These are phyloP conservation scores for Sebastes cheni DNA, from an alignment of 2,797 vertebrate species.

Conservation along the genomic window DNA sequence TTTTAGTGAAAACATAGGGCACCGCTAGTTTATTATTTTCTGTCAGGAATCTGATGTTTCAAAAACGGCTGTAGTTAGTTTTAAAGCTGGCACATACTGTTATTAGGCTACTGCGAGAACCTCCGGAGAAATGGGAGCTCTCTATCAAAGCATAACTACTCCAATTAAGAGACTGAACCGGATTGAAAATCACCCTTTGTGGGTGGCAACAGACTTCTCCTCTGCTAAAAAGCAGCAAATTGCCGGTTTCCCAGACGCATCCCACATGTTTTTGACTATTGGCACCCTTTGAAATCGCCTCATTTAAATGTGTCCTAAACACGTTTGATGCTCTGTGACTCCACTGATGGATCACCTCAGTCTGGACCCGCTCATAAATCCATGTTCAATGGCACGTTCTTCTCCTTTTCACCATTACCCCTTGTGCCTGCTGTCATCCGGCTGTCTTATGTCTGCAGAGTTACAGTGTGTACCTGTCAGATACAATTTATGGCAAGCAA, in stretches of 20 bases:
- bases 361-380: conserved; percentile 72
- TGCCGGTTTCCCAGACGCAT: conserved; percentile 42
- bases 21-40: conserved; percentile 74
- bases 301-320: conserved; percentile 43
- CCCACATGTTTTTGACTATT: conserved; percentile 18
- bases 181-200: conserved; percentile 57
- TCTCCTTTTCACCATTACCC: conserved; percentile 74
- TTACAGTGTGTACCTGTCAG: conserved; percentile 76
- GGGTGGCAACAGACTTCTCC: conserved; percentile 46
- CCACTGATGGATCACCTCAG: conserved; percentile 70
- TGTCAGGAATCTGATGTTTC: conserved; percentile 67
- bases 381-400: conserved; percentile 70
- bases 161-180: conserved; percentile 64
- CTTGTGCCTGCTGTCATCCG: conserved; percentile 75
- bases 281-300: conserved; percentile 33
- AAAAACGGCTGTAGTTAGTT: conserved; percentile 64
- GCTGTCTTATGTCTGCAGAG: conserved; percentile 77
- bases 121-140: conserved; percentile 58
- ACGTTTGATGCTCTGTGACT: conserved; percentile 50
- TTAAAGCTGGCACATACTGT: conserved; percentile 66
- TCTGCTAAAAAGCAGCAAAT: conserved; percentile 51
- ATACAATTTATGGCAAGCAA: conserved; percentile 75
- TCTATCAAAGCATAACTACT: conserved; percentile 70
- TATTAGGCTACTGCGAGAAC: conserved; percentile 62
- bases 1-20: conserved; percentile 53